phyloP scores from a whole-genome alignment of 2,888 invertebrate species.

The Drosophila atroscutellata region DNA sequence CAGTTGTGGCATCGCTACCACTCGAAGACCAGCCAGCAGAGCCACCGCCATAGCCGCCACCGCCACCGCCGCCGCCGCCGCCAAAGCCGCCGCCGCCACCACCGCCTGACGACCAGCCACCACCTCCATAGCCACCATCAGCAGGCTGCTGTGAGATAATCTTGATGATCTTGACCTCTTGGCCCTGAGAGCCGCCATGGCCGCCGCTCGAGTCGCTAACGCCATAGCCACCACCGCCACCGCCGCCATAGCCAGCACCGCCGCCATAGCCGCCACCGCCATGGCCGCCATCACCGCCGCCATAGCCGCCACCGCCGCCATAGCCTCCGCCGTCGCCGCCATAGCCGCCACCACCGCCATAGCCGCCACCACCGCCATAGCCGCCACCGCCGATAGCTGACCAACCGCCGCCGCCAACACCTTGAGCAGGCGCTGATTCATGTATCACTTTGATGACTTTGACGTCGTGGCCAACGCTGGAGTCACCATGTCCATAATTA shows the following conservation, averaged over 20 bases:
- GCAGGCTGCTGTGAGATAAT: constrained; percentile 62
- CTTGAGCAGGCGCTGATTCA: constrained; percentile 54
- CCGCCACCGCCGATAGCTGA: constrained; percentile 32
- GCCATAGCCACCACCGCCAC: constrained; percentile 32
- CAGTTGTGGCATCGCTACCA: constrained; percentile 45
- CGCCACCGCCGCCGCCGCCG: constrained; percentile 12
- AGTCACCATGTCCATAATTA: constrained; percentile 37
- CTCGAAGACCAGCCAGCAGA: constrained; percentile 62
- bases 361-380: constrained; percentile 27
- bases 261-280: constrained; percentile 28
- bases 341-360: constrained; percentile 9
- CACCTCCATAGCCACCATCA: constrained; percentile 56
- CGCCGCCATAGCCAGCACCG: constrained; percentile 31
- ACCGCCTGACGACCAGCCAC: constrained; percentile 41
- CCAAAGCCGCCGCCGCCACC: constrained; percentile 35
- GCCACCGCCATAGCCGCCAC: constrained; percentile 10
- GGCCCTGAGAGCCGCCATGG: constrained; percentile 37
- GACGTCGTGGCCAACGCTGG: constrained; percentile 42
- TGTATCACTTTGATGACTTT: constrained; percentile 70
- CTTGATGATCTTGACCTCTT: constrained; percentile 65
- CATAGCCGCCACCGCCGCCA: constrained; percentile 9
- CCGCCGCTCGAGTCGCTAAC: constrained; percentile 16
- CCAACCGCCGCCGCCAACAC: constrained; percentile 46
- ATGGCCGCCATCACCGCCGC: background rate
- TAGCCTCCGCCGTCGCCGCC: constrained; percentile 27